Evolutionary conservation across 2,888 invertebrate genomes (phyloP), one percentile per base, ranked within the genome.

Genomic region (Conistra vaccinii): DNA sequence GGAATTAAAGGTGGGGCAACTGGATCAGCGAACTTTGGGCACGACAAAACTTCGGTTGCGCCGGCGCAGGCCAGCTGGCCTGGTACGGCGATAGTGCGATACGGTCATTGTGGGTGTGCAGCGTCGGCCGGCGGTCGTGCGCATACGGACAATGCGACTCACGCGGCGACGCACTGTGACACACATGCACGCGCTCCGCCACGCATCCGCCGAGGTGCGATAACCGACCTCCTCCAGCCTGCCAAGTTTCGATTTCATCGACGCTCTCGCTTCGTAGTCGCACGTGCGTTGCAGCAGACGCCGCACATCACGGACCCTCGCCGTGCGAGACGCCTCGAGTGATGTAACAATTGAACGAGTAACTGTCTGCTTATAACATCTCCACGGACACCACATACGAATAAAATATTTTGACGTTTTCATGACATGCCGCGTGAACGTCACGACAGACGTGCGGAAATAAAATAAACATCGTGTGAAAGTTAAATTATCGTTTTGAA

Each of bases 171-270:
- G 90, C 91, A 90, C 88, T 89, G 90, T 90, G 93, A 91, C 92
- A 93, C 91, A 91, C 87, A 90, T 89, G 91, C 90, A 90, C 86
- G 88, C 89, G 90, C 88, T 89, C 87, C 90, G 85, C 85, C 82
- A 88, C 90, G 89, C 89, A 88, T 83, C 87, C 85, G 87, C 85
- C 83, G 90, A 90, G 89, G 92, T 92, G 93, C 93, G 94, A 93
- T 94, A 93, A 93, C 93, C 93, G 93, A 90, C 92, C 92, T 92
- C 91, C 92, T 90, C 89, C 89, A 85, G 84, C 89, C 89, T 90
- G 94, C 93, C 94, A 93, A 95, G 94, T 93, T 94, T 94, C 93
- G 90, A 91, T 95, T 94, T 94, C 92, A 92, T 92, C 90, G 87
- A 74, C 87, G 87, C 93, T 91, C 93, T 92, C 93, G 93, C 91